Base-by-base conservation (phyloP, 1,140 invertebrate genomes). In the Drosophila saltans region DNA sequence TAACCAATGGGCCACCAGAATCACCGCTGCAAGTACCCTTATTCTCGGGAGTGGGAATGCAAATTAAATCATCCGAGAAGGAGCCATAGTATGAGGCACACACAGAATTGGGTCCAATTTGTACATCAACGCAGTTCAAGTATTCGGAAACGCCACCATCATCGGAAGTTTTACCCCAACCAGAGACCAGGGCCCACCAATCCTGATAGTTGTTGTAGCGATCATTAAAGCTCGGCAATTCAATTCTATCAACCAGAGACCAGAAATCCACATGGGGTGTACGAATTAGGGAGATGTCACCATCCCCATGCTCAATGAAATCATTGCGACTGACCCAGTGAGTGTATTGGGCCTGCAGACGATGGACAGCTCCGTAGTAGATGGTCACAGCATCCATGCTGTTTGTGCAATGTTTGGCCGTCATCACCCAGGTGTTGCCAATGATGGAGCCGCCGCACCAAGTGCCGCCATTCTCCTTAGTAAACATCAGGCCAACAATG, bases 391-490 rank as follows among this genome's bases (percentile, higher is more conserved):
- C 21, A 0, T n/a, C 2, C 2, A 21, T 21, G 3, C 16, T 6
- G 1, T 11, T 4, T 0, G 60, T 64, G 26, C 73, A 75, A 26
- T 72, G 73, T 0, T 94, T 94, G 3, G 94, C 94, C 1, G 94
- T 93, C 24, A 95, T 65, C 5, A 95, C 81, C 93, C 93, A 94
- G 7, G 90, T 58, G 58, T 90, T 70, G 65, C 89, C 92, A 21
- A 95, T 93, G 33, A 95, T 78, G 36, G 93, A 93, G n/a, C 94
- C 95, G 2, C 94, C 95, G 78, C 95, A 95, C 72, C 86, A 91
- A 11, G 63, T 59, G 75, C 85, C 71, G 11, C 56, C 58, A 1
- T 90, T 86, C 2, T 21, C 21, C 3, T 3, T 7, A n/a, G 81
- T 74, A 68, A 93, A 80, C 6, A 45, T 57, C 21, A 93, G 72